Conservation (phyloP, 1,140 invertebrate genomes). For the Anthonomus grandis region DNA sequence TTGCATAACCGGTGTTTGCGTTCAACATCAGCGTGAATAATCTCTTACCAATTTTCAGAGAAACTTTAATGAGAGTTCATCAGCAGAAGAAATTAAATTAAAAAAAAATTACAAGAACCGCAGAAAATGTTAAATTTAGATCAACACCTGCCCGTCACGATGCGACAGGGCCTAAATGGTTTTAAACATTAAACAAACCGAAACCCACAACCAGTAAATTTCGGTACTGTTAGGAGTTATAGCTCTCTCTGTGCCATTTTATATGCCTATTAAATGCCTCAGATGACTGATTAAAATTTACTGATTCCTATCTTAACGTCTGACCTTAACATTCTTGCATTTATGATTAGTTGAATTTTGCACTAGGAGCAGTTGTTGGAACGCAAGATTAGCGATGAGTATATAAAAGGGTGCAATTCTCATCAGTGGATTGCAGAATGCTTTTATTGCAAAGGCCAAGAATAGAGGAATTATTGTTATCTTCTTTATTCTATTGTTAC, state of each 20-base stretch:
- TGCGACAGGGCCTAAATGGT: not conserved
- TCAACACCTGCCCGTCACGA: not conserved
- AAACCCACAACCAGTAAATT: conserved; percentile 13
- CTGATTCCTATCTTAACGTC: conserved; percentile 2
- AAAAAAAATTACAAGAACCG: not conserved
- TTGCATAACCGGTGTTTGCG: conserved; percentile 16
- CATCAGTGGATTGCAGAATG: too few species aligned
- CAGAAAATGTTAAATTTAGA: not conserved
- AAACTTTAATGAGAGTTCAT: not conserved
- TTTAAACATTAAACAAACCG: conserved; percentile 6
- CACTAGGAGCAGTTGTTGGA: too few species aligned
- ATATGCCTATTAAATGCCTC: not conserved
- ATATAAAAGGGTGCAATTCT: too few species aligned
- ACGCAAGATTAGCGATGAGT: too few species aligned
- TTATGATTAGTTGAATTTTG: too few species aligned
- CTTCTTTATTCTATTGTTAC: too few species aligned
- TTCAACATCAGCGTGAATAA: conserved; percentile 17
- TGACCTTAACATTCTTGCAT: too few species aligned
- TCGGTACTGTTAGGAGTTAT: conserved; percentile 11
- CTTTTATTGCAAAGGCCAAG: too few species aligned
- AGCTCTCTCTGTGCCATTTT: not conserved
- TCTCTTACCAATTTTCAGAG: conserved; percentile 9
- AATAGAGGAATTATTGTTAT: too few species aligned
- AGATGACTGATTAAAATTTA: not conserved
- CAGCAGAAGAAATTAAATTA: not conserved